Evolutionary conservation across 2,113 vertebrate species (phyloP).

Genomic region (human): GRCh38 chrX:113583501-113584000

Average conservation of each 20-base stretch:
- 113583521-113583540: slow-evolving; percentile 37
- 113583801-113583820: background rate
- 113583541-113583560: background rate
- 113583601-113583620: background rate
- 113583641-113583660: background rate
- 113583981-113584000: background rate
- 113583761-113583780: background rate
- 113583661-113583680: background rate
- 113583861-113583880: background rate
- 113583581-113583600: background rate
- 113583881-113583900: background rate
- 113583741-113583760: background rate
- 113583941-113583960: background rate
- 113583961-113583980: background rate
- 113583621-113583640: background rate
- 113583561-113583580: slow-evolving; percentile 10
- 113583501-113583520: background rate
- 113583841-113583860: background rate
- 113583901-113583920: background rate
- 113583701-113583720: background rate
- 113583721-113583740: background rate
- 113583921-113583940: background rate
- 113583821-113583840: background rate
- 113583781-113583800: background rate
- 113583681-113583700: background rate